Conservation (phyloP, 2,888 invertebrate genomes). For the Corbicula japonica region DNA sequence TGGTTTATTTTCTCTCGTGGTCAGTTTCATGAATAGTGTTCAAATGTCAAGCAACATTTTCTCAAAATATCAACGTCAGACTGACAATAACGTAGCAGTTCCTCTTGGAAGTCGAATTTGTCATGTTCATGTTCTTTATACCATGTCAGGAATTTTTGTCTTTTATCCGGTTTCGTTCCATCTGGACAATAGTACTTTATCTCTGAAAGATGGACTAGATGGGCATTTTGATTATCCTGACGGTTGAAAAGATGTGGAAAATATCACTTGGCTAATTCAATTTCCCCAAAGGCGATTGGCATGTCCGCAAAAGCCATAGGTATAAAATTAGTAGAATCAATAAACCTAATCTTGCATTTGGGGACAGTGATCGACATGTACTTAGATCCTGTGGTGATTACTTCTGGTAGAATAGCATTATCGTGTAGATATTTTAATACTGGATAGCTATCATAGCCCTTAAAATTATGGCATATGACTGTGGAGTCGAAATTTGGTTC, state of each 20-base stretch:
- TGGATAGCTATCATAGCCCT: constrained; percentile 51
- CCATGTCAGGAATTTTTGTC: constrained; percentile 25
- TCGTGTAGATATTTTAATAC: constrained; percentile 36
- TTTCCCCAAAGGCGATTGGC: constrained; percentile 33
- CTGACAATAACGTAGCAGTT: constrained; percentile 31
- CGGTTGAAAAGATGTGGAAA: constrained; percentile 24
- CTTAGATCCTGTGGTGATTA: constrained; percentile 45
- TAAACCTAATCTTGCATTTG: constrained; percentile 30
- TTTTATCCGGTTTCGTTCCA: constrained; percentile 25
- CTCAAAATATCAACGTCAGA: too few species aligned
- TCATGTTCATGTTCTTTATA: constrained; percentile 8
- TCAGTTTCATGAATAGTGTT: not conserved
- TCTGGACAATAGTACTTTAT: constrained; percentile 25
- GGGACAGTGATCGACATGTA: constrained; percentile 41
- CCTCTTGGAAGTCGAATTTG: constrained; percentile 37
- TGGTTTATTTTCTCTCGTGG: not conserved
- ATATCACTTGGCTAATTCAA: too few species aligned
- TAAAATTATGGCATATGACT: constrained; percentile 59
- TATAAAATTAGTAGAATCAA: constrained; percentile 43
- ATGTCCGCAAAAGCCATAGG: constrained; percentile 23
- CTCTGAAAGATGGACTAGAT: constrained; percentile 15
- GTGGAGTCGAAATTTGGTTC: constrained; percentile 44
- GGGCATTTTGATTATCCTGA: constrained; percentile 9
- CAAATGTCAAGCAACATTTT: constrained; percentile 1
- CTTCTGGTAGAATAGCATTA: constrained; percentile 47